Percentiles rank a stretch among this genome's conserved stretches.
phyloP scores from a whole-genome alignment of 1,140 invertebrate species.

The Monomorium pharaonis region DNA sequence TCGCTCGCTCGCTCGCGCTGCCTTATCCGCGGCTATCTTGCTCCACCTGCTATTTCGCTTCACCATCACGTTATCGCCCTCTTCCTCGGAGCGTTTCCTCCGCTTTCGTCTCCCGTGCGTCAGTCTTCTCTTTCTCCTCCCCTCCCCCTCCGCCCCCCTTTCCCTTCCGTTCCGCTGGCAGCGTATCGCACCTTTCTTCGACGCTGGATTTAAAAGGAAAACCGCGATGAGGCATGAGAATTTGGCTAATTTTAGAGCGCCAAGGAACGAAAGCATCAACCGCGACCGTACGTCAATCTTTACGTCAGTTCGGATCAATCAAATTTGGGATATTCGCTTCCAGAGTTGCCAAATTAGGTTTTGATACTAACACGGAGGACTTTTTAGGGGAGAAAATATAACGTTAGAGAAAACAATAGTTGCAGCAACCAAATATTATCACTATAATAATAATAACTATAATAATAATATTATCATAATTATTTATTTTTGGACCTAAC shows the following conservation, averaged over 20 bases:
- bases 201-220: slow-evolving; percentile 44
- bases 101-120: background rate
- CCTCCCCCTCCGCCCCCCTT: slow-evolving; percentile 26
- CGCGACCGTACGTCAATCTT: background rate
- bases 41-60: slow-evolving; percentile 26
- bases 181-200: background rate
- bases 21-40: slow-evolving; percentile 64
- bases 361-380: too few relatives aligned
- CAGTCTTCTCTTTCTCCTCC: slow-evolving; percentile 54
- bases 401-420: too few relatives aligned
- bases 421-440: too few relatives aligned
- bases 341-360: too few relatives aligned
- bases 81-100: background rate
- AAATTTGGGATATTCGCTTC: background rate
- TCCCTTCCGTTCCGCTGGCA: background rate
- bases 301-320: background rate
- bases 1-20: slow-evolving; percentile 50
- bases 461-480: too few relatives aligned
- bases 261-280: background rate
- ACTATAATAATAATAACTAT: too few relatives aligned
- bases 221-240: background rate
- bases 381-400: too few relatives aligned
- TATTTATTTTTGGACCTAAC: too few relatives aligned
- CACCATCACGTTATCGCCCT: background rate
- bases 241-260: background rate